Evolutionary conservation across 2,888 invertebrate genomes (phyloP).

Genomic region (Chymomyza fuscimana): DNA sequence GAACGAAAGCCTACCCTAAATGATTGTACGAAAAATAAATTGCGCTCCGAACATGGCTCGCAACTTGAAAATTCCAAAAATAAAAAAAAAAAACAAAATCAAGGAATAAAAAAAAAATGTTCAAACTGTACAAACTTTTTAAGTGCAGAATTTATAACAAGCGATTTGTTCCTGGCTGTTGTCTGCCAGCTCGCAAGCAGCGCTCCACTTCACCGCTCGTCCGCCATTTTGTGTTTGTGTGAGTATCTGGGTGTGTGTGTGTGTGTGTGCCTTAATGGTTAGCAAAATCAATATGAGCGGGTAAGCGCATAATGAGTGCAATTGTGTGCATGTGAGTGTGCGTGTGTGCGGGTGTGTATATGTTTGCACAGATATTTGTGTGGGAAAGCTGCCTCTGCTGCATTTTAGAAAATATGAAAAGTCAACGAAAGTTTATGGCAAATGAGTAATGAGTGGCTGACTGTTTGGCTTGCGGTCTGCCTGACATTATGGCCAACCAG

Average conservation of each 20-base stretch:
- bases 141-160: constrained; percentile 70
- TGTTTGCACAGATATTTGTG: constrained; percentile 4
- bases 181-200: constrained; percentile 14
- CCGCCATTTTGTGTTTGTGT: not conserved
- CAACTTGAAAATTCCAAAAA: constrained; percentile 18
- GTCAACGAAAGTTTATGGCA: constrained; percentile 66
- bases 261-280: constrained; percentile 51
- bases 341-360: not conserved
- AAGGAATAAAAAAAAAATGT: constrained; percentile 18
- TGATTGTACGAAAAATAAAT: constrained; percentile 34
- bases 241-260: not conserved
- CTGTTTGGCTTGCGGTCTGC: constrained; percentile 29
- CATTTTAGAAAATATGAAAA: constrained; percentile 69
- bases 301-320: constrained; percentile 43
- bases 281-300: constrained; percentile 61
- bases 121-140: constrained; percentile 59
- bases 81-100: constrained; percentile 3
- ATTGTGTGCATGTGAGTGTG: not conserved
- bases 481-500: constrained; percentile 49
- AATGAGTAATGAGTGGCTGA: constrained; percentile 70
- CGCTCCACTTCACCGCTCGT: not conserved
- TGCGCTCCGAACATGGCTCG: not conserved
- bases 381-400: constrained; percentile 28
- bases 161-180: constrained; percentile 66
- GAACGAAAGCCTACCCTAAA: constrained; percentile 26